These are phyloP conservation scores for Ptycholaimellus sp. DNA, from an alignment of 2,888 invertebrate genomes.

Conservation along the genomic window DNA sequence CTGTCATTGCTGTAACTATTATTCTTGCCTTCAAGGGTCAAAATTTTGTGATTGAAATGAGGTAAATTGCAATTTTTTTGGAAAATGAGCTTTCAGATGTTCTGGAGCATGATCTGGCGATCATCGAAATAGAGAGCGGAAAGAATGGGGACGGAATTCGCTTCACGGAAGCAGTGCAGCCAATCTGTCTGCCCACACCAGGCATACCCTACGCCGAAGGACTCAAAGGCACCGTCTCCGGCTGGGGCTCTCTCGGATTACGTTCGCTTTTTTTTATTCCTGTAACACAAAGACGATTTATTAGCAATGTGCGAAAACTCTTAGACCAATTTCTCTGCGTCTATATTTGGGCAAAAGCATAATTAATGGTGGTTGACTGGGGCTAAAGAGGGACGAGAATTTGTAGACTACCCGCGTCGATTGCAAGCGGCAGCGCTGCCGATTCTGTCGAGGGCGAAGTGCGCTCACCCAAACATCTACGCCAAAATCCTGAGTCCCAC, in stretches of 20 bases:
- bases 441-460: constrained; percentile 40
- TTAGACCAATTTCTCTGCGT: too few relatives aligned
- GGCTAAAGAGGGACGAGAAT: too few relatives aligned
- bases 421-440: constrained; percentile 46
- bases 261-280: constrained; percentile 2
- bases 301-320: too few relatives aligned
- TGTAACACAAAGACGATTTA: too few relatives aligned
- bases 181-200: constrained; percentile 45
- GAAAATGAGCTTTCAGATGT: too few relatives aligned
- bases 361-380: too few relatives aligned
- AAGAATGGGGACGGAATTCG: constrained; percentile 32
- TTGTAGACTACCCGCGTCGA: constrained; percentile 39
- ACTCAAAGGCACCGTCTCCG: constrained; percentile 50
- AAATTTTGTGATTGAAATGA: too few relatives aligned
- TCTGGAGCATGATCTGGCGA: too few relatives aligned
- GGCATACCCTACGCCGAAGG: constrained; percentile 35
- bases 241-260: constrained; percentile 45
- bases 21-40: too few relatives aligned
- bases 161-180: constrained; percentile 44
- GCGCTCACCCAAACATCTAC: constrained; percentile 41
- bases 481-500: constrained; percentile 41
- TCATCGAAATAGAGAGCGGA: constrained; percentile 38
- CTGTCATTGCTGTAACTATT: too few relatives aligned
- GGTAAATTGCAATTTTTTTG: too few relatives aligned
- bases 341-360: too few relatives aligned